phyloP scores from a whole-genome alignment of 2,888 invertebrate species.

The Dolichopus griseipennis region DNA sequence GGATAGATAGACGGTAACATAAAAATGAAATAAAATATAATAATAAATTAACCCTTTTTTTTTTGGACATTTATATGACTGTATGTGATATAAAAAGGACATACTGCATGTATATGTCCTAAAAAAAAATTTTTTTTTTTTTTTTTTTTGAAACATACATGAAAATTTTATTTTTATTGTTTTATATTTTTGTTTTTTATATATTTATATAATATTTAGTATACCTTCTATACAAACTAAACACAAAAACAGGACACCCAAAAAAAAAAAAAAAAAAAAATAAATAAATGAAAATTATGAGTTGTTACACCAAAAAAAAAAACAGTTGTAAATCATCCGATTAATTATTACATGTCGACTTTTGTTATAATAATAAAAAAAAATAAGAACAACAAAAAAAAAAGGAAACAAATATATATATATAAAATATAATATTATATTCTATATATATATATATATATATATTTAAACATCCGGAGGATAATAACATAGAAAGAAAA shows the following conservation, averaged over 20 bases:
- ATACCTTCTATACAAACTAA: background rate
- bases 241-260: background rate
- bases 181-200: background rate
- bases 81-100: constrained; percentile 10
- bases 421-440: too few species aligned
- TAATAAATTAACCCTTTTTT: constrained; percentile 43
- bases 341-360: constrained; percentile 29
- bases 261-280: background rate
- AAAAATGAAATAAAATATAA: constrained; percentile 44
- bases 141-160: background rate
- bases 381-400: background rate
- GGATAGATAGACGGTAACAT: constrained; percentile 34
- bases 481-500: background rate
- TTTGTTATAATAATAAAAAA: constrained; percentile 5
- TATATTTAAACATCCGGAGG: background rate
- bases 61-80: constrained; percentile 39
- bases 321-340: constrained; percentile 35
- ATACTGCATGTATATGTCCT: background rate
- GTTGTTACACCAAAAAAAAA: constrained; percentile 21
- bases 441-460: too few species aligned
- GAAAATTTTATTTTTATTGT: background rate
- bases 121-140: background rate
- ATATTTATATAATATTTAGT: too few species aligned
- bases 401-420: background rate
- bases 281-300: background rate